Evolutionary conservation across 92 coral and sea anemone genomes (phyloP).

Genomic region (Pocillopora meandrina): DNA sequence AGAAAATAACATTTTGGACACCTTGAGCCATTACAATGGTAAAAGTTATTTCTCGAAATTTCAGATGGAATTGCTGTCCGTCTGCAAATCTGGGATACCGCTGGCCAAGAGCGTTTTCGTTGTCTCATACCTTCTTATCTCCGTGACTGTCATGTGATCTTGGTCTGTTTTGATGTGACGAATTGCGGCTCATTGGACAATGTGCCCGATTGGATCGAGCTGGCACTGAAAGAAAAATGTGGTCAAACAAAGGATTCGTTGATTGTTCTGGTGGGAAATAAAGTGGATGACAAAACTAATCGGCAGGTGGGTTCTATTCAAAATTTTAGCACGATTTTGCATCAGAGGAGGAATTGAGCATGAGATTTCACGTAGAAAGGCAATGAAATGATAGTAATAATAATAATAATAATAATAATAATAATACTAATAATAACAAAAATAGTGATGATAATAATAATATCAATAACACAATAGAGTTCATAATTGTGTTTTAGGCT

Average conservation of each 20-base stretch:
- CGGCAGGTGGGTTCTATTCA: constrained; percentile 42
- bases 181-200: constrained; percentile 70
- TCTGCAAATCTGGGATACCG: constrained; percentile 97
- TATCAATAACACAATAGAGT: too few relatives aligned
- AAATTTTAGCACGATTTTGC: too few relatives aligned
- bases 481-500: too few relatives aligned
- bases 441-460: too few relatives aligned
- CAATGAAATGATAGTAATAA: too few relatives aligned
- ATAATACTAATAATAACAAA: too few relatives aligned
- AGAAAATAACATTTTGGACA: not conserved
- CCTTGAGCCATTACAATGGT: not conserved
- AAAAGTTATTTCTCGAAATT: not conserved
- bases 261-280: constrained; percentile 84
- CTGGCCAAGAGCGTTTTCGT: constrained; percentile 98
- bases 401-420: too few relatives aligned
- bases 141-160: constrained; percentile 88
- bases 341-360: too few relatives aligned
- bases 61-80: constrained; percentile 78
- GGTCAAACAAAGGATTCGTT: constrained; percentile 68
- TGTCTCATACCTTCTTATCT: constrained; percentile 95
- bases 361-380: too few relatives aligned
- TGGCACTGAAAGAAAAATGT: constrained; percentile 68
- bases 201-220: constrained; percentile 78
- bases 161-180: constrained; percentile 92
- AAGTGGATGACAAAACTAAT: constrained; percentile 72